phyloP scores from a whole-genome alignment of 2,888 invertebrate genomes.

The Hermaeophaga mercurialis region DNA sequence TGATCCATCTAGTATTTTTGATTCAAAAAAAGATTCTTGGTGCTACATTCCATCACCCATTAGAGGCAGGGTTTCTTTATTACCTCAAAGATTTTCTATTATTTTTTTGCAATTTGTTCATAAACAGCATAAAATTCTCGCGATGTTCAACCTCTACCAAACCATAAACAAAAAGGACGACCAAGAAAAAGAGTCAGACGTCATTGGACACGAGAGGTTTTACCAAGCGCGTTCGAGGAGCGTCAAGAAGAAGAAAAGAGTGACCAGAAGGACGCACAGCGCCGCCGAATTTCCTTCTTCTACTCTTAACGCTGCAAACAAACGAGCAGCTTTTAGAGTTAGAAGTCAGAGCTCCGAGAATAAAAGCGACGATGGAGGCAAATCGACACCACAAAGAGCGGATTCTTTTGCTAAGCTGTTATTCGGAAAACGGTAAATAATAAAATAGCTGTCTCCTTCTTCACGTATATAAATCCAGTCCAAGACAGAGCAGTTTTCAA shows the following conservation, averaged over 20 bases:
- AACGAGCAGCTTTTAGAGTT: constrained; percentile 64
- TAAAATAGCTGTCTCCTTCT: background rate
- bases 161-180: constrained; percentile 65
- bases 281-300: constrained; percentile 70
- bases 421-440: constrained; percentile 56
- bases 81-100: background rate
- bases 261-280: constrained; percentile 68
- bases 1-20: too few species aligned
- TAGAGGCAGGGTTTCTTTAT: too few species aligned
- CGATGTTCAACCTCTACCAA: constrained; percentile 77
- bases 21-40: too few species aligned
- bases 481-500: too few species aligned
- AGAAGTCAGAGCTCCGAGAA: constrained; percentile 71
- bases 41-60: too few species aligned
- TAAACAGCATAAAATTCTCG: background rate
- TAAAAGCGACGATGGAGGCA: constrained; percentile 59
- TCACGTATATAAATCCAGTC: too few species aligned
- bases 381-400: constrained; percentile 65
- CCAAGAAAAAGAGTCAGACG: constrained; percentile 63
- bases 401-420: constrained; percentile 78
- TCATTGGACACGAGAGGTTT: constrained; percentile 82
- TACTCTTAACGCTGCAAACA: constrained; percentile 67
- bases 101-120: too few species aligned
- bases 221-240: constrained; percentile 69
- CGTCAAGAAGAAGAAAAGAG: constrained; percentile 60